Conservation (phyloP, 2,113 vertebrate species). For the Xyliphius kryptos region DNA sequence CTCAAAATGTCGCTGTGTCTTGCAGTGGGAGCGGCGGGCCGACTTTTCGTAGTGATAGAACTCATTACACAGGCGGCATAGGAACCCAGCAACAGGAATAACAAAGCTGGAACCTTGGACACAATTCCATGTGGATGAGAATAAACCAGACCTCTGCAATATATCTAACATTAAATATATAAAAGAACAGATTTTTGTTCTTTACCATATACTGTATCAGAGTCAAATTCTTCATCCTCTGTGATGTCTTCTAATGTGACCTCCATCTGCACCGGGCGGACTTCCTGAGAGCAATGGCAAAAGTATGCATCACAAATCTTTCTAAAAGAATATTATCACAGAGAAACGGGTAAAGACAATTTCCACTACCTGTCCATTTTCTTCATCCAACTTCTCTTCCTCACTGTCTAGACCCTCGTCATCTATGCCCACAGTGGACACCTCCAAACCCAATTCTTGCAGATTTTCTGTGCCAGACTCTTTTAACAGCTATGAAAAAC, state of each 20-base stretch:
- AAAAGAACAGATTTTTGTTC: neutral
- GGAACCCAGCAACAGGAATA: constrained; percentile 85
- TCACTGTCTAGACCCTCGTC: constrained; percentile 60
- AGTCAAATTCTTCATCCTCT: constrained; percentile 59
- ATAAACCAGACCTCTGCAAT: neutral
- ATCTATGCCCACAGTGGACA: constrained; percentile 72
- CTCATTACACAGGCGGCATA: constrained; percentile 88
- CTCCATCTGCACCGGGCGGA: constrained; percentile 49
- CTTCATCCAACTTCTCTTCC: constrained; percentile 49
- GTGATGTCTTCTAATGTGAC: constrained; percentile 55
- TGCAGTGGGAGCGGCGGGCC: constrained; percentile 83
- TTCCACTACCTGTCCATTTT: constrained; percentile 45
- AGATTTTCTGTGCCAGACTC: constrained; percentile 66
- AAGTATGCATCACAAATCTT: neutral
- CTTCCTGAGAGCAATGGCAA: constrained; percentile 46
- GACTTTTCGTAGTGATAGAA: constrained; percentile 86
- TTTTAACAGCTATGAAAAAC: constrained; percentile 48
- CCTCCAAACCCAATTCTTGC: constrained; percentile 76
- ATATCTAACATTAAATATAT: neutral
- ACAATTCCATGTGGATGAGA: neutral
- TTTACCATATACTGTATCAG: constrained; percentile 81
- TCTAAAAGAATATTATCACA: neutral
- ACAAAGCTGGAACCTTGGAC: constrained; percentile 82
- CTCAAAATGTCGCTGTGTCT: constrained; percentile 86
- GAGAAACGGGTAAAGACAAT: neutral